Conservation (phyloP, 1,140 invertebrate genomes). For the Zophobas atratus region DNA sequence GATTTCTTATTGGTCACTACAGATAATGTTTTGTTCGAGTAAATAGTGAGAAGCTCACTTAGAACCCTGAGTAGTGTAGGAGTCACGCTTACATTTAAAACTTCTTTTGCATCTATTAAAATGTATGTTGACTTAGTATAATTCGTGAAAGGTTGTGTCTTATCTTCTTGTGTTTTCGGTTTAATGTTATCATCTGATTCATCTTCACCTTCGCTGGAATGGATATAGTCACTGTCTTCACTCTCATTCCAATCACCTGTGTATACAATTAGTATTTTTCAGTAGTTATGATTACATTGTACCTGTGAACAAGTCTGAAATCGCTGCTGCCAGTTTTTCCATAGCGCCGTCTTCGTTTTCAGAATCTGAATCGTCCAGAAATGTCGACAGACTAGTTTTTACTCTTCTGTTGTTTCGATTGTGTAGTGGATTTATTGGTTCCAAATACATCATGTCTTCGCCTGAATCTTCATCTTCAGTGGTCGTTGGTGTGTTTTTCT, state of each 20-base stretch:
- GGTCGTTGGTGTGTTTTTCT: conserved; percentile 56
- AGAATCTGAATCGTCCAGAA: conserved; percentile 84
- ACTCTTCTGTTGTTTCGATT: conserved; percentile 61
- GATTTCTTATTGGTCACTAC: conserved; percentile 61
- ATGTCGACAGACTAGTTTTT: conserved; percentile 70
- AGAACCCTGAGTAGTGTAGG: conserved; percentile 74
- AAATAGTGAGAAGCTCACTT: conserved; percentile 73
- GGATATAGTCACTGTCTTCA: conserved; percentile 80
- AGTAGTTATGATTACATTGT: conserved; percentile 49
- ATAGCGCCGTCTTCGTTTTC: conserved; percentile 82
- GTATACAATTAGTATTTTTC: conserved; percentile 26
- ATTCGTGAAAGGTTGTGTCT: conserved; percentile 63
- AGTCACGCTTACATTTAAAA: conserved; percentile 81
- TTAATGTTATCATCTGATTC: conserved; percentile 65
- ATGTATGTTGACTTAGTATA: conserved; percentile 75
- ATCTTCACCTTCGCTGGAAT: conserved; percentile 77
- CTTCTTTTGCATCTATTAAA: conserved; percentile 77
- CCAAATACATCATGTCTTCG: conserved; percentile 66
- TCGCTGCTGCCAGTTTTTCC: conserved; percentile 80
- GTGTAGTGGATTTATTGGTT: conserved; percentile 62
- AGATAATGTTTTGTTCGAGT: conserved; percentile 69
- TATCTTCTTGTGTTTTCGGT: conserved; percentile 61
- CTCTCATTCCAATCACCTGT: conserved; percentile 81
- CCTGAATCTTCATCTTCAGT: conserved; percentile 66
- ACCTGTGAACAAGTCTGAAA: conserved; percentile 83